Base-by-base conservation (phyloP, 2,888 invertebrate species). In the Beris morrisii region DNA sequence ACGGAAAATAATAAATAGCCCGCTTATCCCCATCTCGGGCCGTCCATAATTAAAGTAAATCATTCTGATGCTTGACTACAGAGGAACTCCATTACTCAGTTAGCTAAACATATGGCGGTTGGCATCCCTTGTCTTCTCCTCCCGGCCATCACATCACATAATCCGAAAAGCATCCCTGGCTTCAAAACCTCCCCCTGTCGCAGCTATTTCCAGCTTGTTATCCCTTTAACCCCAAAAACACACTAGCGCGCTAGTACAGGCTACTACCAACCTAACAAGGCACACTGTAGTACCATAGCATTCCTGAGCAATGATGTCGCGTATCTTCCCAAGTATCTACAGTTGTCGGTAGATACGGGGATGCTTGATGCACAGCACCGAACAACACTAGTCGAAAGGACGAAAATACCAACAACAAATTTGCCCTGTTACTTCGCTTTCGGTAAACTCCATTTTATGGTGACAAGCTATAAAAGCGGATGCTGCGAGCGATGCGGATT, bases 11-110 rank as follows among this genome's bases (percentile, higher is more conserved):
- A 66, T 58, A 58, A 58, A 58, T 63, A 61, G 57, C 46, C 28
- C 52, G 50, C 52, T 64, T 54, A 58, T 46, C 66, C 53, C 65
- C 52, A 12, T 59, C 50, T 38, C 52, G n/a, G 13, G n/a, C 53
- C 56, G 59, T 50, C 64, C 58, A 66, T 68, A 68, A 68, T 68
- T 68, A 68, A 68, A 68, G 66, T 68, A 68, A 68, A 68, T 68
- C 68, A 68, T 68, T 66, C 58, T 58, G 68, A 66, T 58, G 68
- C 64, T 64, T 64, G 64, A 66, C 64, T 68, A 68, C 68, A 68
- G 64, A 66, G 64, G 68, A 68, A 68, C 68, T 68, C 68, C 68
- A 68, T 68, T 68, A 68, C 64, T 66, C 68, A 64, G 58, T 66
- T 64, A 46, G 66, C 45, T 55, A 61, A 68, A 64, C 68, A 68